These are phyloP conservation scores for Andrena chrysosceles DNA, from an alignment of 2,888 invertebrate genomes.

Conservation along the genomic window DNA sequence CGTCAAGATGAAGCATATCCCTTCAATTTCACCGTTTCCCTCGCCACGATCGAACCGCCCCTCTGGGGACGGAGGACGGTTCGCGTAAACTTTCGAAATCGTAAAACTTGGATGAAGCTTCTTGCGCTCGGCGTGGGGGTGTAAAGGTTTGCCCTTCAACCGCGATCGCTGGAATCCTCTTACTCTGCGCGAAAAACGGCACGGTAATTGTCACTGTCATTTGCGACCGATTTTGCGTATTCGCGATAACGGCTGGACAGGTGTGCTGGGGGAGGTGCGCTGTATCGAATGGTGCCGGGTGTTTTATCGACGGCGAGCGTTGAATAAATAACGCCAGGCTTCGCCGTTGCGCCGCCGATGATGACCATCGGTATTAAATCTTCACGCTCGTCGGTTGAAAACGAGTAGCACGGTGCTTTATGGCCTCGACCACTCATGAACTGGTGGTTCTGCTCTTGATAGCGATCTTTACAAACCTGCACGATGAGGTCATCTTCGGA, in stretches of 20 bases:
- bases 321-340: conserved; percentile 31
- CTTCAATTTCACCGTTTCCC: background rate
- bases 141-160: background rate
- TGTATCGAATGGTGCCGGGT: background rate
- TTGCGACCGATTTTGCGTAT: conserved; percentile 14
- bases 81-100: background rate
- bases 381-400: conserved; percentile 24
- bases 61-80: background rate
- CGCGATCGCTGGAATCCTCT: background rate
- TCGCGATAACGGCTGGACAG: background rate
- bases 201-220: conserved; percentile 12
- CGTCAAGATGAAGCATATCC: background rate
- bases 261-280: too few species aligned
- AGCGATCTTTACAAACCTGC: conserved; percentile 22
- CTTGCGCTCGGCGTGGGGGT: background rate
- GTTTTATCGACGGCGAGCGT: conserved; percentile 10
- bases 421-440: background rate
- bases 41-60: background rate
- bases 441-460: background rate
- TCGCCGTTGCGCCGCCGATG: background rate
- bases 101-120: conserved; percentile 21
- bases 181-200: background rate
- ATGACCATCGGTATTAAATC: conserved; percentile 35
- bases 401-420: conserved; percentile 18
- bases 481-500: background rate